phyloP scores from a whole-genome alignment of 2,113 vertebrate genomes.

The Chitala chitala region DNA sequence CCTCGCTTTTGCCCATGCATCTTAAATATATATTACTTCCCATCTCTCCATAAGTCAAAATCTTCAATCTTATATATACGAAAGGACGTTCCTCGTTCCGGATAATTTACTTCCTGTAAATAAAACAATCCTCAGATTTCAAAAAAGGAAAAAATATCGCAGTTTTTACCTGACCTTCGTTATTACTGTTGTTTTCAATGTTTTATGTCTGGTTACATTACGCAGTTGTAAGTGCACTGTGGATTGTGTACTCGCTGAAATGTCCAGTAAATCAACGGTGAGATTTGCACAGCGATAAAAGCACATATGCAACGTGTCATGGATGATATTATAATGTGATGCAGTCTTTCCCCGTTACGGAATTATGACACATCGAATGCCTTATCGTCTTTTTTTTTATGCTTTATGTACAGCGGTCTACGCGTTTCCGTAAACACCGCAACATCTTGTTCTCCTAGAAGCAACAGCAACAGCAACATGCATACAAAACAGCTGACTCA shows the following conservation, averaged over 20 bases:
- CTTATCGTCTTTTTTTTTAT: slow-evolving; percentile 15
- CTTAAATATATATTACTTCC: background rate
- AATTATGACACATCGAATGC: background rate
- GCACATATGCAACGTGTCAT: background rate
- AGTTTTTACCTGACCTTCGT: too few relatives aligned
- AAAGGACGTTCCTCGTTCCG: too few relatives aligned
- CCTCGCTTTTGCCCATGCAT: slow-evolving; percentile 4
- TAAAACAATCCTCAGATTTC: too few relatives aligned
- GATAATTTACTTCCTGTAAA: too few relatives aligned
- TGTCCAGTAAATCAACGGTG: background rate
- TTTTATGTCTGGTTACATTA: background rate
- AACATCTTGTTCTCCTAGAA: slow-evolving; percentile 60
- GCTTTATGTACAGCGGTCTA: slow-evolving; percentile 35
- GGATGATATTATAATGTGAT: background rate
- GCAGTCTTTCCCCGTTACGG: background rate
- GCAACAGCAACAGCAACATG: slow-evolving; percentile 70
- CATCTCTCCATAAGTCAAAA: background rate
- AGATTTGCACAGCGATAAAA: slow-evolving; percentile 5
- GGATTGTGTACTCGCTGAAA: background rate
- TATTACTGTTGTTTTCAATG: too few relatives aligned
- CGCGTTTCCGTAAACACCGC: slow-evolving; percentile 65
- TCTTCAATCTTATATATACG: too few relatives aligned
- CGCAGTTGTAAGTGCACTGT: background rate
- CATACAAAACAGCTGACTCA: slow-evolving; percentile 83
- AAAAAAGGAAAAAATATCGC: too few relatives aligned